Evolutionary conservation across 2,113 vertebrate genomes (phyloP), one percentile per base, ranked within the genome.

Genomic region (Polypterus bichir): DNA sequence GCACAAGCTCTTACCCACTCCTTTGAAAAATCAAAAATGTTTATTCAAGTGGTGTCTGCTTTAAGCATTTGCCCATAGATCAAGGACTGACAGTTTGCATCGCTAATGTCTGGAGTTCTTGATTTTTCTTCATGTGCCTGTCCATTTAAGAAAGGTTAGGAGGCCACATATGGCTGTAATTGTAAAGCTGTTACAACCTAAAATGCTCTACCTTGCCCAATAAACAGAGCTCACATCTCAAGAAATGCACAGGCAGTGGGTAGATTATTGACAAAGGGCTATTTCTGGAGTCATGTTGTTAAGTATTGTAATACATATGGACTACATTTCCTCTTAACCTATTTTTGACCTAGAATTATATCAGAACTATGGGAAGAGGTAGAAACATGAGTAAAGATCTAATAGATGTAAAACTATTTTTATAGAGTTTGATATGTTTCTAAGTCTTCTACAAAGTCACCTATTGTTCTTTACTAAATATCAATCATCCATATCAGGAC

Each of bases 161-260:
- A 52, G 62, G 62, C 62, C 64, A 64, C 68, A 62, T 66, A 59
- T 66, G 68, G 62, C 54, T 59, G 46, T 44, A 27, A 62, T 61
- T 62, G 52, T 44, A 46, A 49, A 44, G 27, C 52, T 11, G 49
- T 7, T 46, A 52, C 54, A 7, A 9, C 47, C 10, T 46, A 6
- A 27, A 60, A 63, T 44, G 5, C 47, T 5, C 54, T 52, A 47
- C 48, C 61, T 48, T 57, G 51, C 6, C 47, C 44, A 45, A 52
- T 54, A 44, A 27, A 7, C 48, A 66, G 6, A 45, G 9, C 48
- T 55, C 27, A 9, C 57, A 62, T 57, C 54, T 61, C 55, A 57
- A 45, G 51, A 55, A 54, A 49, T 44, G 59, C 57, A 62, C 60
- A 27, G 58, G 47, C 4, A 44, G 45, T 44, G 48, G 58, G 46